A percentile compares a stretch with the other conserved stretches of the same genome.
These are phyloP conservation scores for Coremacera marginata DNA, from an alignment of 2,888 invertebrate genomes.

Conservation along the genomic window DNA sequence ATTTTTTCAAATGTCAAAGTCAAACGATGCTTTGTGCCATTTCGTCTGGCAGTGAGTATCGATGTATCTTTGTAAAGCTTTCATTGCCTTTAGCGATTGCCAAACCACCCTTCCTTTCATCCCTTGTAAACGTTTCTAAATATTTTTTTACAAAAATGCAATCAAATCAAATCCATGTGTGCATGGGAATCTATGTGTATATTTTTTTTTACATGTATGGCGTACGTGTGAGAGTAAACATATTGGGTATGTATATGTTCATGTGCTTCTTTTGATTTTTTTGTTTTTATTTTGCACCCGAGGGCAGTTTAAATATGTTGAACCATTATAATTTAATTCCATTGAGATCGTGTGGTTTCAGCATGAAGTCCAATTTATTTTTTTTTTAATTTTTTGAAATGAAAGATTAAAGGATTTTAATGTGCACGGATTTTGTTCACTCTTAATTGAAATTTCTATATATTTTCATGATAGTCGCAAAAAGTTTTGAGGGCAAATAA, in stretches of 20 bases:
- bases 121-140: background rate
- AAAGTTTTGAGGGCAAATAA: too few species aligned
- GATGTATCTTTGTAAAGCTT: too few species aligned
- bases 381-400: constrained; percentile 4
- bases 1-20: too few species aligned
- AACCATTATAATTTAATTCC: constrained; percentile 32
- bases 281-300: constrained; percentile 8
- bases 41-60: too few species aligned
- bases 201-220: background rate
- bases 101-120: too few species aligned
- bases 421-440: background rate
- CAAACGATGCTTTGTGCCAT: too few species aligned
- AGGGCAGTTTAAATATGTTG: background rate
- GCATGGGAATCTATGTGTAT: background rate
- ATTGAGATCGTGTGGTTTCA: constrained; percentile 9
- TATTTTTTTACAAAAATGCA: constrained; percentile 7
- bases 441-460: background rate
- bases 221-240: background rate
- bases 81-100: too few species aligned
- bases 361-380: constrained; percentile 5
- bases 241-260: background rate
- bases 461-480: too few species aligned
- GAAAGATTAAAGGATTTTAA: constrained; percentile 30
- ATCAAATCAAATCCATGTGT: background rate
- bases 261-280: background rate